phyloP scores from a whole-genome alignment of 1,140 invertebrate species.

The Heliconius melpomene region DNA sequence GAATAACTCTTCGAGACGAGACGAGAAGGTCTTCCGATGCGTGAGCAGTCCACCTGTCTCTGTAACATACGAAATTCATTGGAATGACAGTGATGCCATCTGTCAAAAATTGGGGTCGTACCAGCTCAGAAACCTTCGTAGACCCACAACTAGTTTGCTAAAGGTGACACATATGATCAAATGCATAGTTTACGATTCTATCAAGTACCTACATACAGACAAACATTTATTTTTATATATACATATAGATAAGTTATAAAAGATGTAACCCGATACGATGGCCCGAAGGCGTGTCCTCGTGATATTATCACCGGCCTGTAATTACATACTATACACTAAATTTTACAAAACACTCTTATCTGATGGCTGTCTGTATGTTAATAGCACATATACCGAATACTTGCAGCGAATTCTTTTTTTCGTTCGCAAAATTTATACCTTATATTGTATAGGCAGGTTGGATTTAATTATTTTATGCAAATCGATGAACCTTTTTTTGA shows the following conservation, averaged over 20 bases:
- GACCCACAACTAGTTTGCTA: too few species aligned
- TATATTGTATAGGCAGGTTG: conserved; percentile 15
- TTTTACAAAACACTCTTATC: conserved; percentile 72
- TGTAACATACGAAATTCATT: too few species aligned
- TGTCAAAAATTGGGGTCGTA: too few species aligned
- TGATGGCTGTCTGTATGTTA: conserved; percentile 69
- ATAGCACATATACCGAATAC: conserved; percentile 69
- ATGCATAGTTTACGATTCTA: too few species aligned
- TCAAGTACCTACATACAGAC: too few species aligned
- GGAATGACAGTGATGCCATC: too few species aligned
- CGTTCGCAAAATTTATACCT: conserved; percentile 44
- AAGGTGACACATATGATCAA: too few species aligned
- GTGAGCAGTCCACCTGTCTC: too few species aligned
- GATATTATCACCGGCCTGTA: conserved; percentile 64
- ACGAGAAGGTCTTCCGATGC: too few species aligned
- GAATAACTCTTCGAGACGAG: too few species aligned
- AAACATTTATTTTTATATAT: too few species aligned
- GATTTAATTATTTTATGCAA: conserved; percentile 43
- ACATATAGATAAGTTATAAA: conserved; percentile 26
- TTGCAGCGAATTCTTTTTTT: conserved; percentile 46
- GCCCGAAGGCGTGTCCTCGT: conserved; percentile 58
- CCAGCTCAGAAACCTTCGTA: too few species aligned
- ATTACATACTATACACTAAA: conserved; percentile 71
- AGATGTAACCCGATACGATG: conserved; percentile 52
- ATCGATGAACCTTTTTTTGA: conserved; percentile 23